A percentile compares a stretch with the other conserved stretches of the same genome.
Conservation (phyloP, 2,797 vertebrate species). For the Pteronotus mesoamericanus region DNA sequence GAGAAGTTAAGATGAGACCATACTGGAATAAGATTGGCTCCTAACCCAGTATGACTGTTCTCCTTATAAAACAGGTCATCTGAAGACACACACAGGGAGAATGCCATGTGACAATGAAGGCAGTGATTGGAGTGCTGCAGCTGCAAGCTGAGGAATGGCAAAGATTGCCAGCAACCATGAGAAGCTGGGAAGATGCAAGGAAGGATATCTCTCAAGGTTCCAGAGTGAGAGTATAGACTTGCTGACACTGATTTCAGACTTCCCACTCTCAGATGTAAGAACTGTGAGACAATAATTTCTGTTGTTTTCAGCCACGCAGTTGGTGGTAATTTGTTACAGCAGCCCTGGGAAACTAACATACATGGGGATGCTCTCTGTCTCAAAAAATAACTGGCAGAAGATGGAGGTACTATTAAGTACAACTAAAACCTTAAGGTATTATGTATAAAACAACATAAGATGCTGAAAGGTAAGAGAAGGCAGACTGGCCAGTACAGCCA, state of each 20-base stretch:
- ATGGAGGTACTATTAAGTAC: neutral
- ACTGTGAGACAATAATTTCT: neutral
- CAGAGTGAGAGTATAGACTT: neutral
- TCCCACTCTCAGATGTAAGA: neutral
- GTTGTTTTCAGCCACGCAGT: neutral
- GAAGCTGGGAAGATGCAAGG: neutral
- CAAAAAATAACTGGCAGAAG: neutral
- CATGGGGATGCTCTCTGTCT: too few species aligned
- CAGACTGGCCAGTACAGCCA: neutral
- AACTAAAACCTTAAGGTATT: neutral
- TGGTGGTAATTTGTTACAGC: neutral
- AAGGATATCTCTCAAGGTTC: too few species aligned
- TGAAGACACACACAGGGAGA: neutral
- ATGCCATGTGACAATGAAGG: neutral
- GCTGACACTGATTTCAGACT: neutral
- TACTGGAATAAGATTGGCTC: neutral
- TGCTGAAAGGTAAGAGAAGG: neutral
- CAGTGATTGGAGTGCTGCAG: neutral
- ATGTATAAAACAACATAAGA: neutral
- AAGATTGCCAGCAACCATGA: neutral
- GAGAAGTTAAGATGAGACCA: neutral
- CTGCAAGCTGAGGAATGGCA: neutral
- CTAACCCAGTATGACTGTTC: neutral
- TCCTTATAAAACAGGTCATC: neutral
- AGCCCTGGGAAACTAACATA: neutral